A percentile compares a stretch with the other conserved stretches of the same genome.
These are phyloP conservation scores for Heliconius melpomene DNA, from an alignment of 1,140 invertebrate species.

Conservation along the genomic window DNA sequence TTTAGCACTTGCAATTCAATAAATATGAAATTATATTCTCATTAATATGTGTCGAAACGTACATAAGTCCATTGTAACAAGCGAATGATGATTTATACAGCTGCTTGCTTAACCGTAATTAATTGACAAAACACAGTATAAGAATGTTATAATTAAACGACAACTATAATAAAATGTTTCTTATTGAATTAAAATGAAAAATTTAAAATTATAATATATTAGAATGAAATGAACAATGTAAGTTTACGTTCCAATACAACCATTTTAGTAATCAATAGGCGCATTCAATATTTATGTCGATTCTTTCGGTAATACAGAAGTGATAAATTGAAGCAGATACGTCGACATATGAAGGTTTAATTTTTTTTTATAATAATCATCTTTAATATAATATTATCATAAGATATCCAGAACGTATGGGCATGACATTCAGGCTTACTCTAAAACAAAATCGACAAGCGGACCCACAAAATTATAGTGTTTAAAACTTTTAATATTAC, in stretches of 20 bases:
- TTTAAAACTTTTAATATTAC: conserved; percentile 74
- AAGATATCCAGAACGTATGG: conserved; percentile 5
- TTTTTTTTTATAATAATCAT: conserved; percentile 16
- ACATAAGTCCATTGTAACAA: conserved; percentile 14
- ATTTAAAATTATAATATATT: not conserved
- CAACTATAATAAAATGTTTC: not conserved
- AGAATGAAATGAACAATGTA: too few species aligned
- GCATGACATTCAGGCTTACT: conserved; percentile 28
- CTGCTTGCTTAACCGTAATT: not conserved
- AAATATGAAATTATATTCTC: conserved; percentile 34
- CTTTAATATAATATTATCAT: conserved; percentile 24
- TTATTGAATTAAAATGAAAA: not conserved
- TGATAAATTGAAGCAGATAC: conserved; percentile 24
- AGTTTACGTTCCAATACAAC: not conserved
- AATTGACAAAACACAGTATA: not conserved
- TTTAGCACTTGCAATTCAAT: conserved; percentile 32
- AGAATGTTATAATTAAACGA: not conserved
- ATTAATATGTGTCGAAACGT: conserved; percentile 14
- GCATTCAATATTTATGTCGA: conserved; percentile 13
- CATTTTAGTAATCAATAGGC: conserved; percentile 5
- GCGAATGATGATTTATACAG: not conserved
- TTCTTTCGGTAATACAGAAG: conserved; percentile 15
- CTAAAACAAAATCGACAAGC: conserved; percentile 58
- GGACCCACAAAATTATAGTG: conserved; percentile 71
- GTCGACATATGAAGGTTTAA: not conserved